Conservation (phyloP, 2,888 invertebrate species). For the Fragum whitleyi region DNA sequence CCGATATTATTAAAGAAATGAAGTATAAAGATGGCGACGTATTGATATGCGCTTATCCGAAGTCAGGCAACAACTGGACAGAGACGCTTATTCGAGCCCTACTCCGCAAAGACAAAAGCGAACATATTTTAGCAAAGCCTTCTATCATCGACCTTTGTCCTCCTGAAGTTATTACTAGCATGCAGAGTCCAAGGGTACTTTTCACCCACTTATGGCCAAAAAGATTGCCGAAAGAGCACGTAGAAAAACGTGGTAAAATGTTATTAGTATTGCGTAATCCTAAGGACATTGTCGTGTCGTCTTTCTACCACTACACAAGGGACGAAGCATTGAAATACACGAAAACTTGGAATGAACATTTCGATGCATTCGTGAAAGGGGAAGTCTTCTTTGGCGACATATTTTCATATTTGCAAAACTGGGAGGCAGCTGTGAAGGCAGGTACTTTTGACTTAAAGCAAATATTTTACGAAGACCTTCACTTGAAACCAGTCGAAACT, state of each 20-base stretch:
- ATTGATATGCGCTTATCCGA: not conserved
- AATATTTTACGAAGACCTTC: conserved; percentile 12
- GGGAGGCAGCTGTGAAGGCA: conserved; percentile 3
- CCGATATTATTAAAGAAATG: not conserved
- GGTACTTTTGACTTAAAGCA: not conserved
- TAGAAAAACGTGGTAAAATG: conserved; percentile 10
- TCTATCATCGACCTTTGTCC: not conserved
- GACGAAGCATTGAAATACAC: not conserved
- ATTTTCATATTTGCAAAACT: not conserved
- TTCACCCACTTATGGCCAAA: not conserved
- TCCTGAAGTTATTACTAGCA: not conserved
- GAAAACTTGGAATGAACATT: not conserved
- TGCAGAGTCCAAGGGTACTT: not conserved
- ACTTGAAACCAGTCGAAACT: not conserved
- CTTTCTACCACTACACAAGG: not conserved
- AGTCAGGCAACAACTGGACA: not conserved
- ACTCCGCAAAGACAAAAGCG: not conserved
- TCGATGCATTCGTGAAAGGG: not conserved
- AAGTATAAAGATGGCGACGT: not conserved
- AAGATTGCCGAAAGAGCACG: conserved; percentile 13
- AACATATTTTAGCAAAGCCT: not conserved
- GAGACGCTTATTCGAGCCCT: conserved; percentile 14
- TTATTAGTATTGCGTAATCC: conserved; percentile 16
- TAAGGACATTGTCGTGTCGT: not conserved
- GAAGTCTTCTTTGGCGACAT: not conserved